These are phyloP conservation scores for Atlantisia rogersi DNA, from an alignment of 2,113 vertebrate genomes.

Conservation along the genomic window DNA sequence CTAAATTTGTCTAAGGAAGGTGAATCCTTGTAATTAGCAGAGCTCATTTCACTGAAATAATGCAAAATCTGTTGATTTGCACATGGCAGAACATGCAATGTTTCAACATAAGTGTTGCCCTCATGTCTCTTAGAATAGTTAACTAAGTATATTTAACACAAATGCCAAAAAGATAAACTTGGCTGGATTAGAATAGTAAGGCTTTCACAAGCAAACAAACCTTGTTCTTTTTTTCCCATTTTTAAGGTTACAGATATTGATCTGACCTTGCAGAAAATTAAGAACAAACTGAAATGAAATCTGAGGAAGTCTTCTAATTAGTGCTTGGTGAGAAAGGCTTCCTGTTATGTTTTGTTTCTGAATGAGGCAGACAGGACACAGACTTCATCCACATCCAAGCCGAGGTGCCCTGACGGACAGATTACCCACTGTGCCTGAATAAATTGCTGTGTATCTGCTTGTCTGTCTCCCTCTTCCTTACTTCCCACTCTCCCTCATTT, in stretches of 20 bases:
- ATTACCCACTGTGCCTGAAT: not conserved
- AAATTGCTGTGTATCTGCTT: not conserved
- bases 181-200: not conserved
- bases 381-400: not conserved
- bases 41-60: not conserved
- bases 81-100: not conserved
- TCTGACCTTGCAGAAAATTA: not conserved
- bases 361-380: not conserved
- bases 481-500: not conserved
- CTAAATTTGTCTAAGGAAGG: not conserved
- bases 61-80: not conserved
- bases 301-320: not conserved
- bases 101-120: not conserved
- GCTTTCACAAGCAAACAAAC: not conserved
- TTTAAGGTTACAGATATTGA: not conserved
- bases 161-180: not conserved
- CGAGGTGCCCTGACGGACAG: not conserved
- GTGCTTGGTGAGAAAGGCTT: not conserved
- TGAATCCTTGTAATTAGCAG: constrained; percentile 2
- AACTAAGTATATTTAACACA: not conserved
- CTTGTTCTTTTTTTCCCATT: fast-evolving
- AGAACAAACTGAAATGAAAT: not conserved
- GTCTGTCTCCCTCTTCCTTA: not conserved
- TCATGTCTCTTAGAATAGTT: not conserved
- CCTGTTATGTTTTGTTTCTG: not conserved